phyloP scores from a whole-genome alignment of 2,113 vertebrate species.

The Corythaeola cristata region DNA sequence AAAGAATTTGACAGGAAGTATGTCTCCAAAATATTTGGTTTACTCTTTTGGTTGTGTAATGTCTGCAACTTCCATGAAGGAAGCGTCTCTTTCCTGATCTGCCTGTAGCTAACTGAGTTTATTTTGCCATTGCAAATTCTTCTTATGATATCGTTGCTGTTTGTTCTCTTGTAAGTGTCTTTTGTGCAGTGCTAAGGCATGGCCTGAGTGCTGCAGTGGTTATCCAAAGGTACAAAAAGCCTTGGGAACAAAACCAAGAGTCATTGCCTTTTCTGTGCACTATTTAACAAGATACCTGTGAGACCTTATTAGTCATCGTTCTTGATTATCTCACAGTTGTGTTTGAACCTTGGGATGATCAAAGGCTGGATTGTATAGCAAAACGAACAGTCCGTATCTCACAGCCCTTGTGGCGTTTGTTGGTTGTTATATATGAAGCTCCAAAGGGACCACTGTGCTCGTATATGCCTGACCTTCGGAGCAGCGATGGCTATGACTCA shows the following conservation, averaged over 20 bases:
- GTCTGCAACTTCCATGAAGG: not conserved
- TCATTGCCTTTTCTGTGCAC: not conserved
- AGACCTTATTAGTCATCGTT: not conserved
- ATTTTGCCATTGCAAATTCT: not conserved
- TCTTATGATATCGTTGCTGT: not conserved
- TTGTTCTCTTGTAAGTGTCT: not conserved
- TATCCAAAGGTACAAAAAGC: not conserved
- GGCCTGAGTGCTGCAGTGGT: not conserved
- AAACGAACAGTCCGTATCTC: no score
- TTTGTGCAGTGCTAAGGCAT: not conserved
- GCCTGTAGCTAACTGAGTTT: not conserved
- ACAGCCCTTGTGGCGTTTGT: not conserved
- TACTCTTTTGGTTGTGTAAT: not conserved
- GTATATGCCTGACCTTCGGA: not conserved
- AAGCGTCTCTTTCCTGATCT: not conserved
- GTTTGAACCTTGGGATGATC: not conserved
- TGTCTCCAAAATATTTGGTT: not conserved
- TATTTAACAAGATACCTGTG: not conserved
- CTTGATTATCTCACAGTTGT: not conserved
- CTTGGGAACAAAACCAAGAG: not conserved
- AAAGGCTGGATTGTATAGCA: not conserved
- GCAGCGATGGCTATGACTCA: not conserved
- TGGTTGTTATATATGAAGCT: not conserved
- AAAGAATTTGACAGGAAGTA: conserved; percentile 87
- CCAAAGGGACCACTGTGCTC: rapidly evolving